Percentiles rank a stretch among this genome's conserved stretches.
These are phyloP conservation scores for Hystrix brachyura DNA, from an alignment of 2,113 vertebrate species.

Conservation along the genomic window DNA sequence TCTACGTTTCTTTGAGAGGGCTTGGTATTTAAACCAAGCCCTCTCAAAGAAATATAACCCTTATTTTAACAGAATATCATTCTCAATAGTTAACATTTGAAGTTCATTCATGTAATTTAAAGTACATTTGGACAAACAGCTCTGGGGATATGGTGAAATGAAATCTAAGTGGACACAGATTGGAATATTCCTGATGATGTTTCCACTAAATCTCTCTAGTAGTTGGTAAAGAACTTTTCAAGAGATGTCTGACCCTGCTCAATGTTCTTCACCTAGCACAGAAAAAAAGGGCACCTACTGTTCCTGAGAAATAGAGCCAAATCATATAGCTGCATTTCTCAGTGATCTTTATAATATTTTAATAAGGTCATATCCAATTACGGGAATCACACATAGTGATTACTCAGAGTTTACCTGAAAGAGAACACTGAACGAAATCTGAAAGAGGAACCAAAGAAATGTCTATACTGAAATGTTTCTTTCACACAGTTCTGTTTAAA, in stretches of 20 bases:
- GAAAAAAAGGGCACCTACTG: neutral
- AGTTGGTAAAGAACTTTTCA: constrained; percentile 36
- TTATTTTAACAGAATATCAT: constrained; percentile 65
- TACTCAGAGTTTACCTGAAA: neutral
- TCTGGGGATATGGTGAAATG: constrained; percentile 13
- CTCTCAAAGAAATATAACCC: neutral
- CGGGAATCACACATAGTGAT: neutral
- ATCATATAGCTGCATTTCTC: neutral
- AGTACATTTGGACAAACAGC: neutral
- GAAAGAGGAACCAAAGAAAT: neutral
- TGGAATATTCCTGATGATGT: neutral
- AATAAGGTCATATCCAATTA: neutral
- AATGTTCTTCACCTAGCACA: neutral
- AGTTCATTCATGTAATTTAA: constrained; percentile 48
- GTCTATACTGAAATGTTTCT: neutral
- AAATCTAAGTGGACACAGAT: neutral
- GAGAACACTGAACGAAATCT: neutral
- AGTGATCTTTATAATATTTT: neutral
- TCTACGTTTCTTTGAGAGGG: neutral
- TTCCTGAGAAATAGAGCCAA: neutral
- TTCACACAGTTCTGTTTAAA: neutral
- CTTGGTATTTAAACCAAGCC: constrained; percentile 32
- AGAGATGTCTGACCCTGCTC: neutral
- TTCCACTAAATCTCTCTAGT: constrained; percentile 16
- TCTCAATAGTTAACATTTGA: constrained; percentile 58